Percentiles rank a stretch among this genome's conserved stretches.
These are phyloP conservation scores for Heliconius sara DNA, from an alignment of 2,888 invertebrate species.

Conservation along the genomic window DNA sequence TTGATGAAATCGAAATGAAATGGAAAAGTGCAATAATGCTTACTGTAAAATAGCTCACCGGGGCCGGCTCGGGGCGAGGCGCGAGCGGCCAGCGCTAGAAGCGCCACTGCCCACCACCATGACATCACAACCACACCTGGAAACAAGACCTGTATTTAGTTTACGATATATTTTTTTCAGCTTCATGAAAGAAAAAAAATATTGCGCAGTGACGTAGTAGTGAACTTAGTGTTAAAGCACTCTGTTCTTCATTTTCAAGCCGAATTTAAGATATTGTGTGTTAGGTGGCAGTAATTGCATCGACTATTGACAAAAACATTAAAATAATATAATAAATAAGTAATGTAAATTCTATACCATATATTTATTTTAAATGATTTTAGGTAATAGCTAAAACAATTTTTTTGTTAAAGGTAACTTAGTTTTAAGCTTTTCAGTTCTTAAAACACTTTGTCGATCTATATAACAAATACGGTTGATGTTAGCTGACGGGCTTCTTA, in stretches of 20 bases:
- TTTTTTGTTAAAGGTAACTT: no score
- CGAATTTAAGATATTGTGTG: not conserved
- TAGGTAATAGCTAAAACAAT: no score
- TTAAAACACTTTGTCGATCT: no score
- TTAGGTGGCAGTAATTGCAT: no score
- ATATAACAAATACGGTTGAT: no score
- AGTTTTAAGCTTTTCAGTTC: no score
- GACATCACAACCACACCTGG: conserved; percentile 84
- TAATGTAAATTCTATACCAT: no score
- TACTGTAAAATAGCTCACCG: conserved; percentile 82
- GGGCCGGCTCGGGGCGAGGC: conserved; percentile 79
- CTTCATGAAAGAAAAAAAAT: not conserved
- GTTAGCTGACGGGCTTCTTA: no score
- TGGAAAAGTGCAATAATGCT: conserved; percentile 65
- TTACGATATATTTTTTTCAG: not conserved
- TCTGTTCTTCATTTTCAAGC: not conserved
- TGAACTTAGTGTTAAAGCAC: not conserved
- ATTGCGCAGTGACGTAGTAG: no score
- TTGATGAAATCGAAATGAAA: conserved; percentile 33
- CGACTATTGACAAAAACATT: not conserved
- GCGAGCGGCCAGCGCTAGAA: conserved; percentile 78
- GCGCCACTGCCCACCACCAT: conserved; percentile 83
- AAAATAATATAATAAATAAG: no score
- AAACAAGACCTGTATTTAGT: conserved; percentile 49
- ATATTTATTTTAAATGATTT: no score